Evolutionary conservation across 2,888 invertebrate species (phyloP), one percentile per base, ranked within the genome.

Genomic region (Drosophila paramelanica): DNA sequence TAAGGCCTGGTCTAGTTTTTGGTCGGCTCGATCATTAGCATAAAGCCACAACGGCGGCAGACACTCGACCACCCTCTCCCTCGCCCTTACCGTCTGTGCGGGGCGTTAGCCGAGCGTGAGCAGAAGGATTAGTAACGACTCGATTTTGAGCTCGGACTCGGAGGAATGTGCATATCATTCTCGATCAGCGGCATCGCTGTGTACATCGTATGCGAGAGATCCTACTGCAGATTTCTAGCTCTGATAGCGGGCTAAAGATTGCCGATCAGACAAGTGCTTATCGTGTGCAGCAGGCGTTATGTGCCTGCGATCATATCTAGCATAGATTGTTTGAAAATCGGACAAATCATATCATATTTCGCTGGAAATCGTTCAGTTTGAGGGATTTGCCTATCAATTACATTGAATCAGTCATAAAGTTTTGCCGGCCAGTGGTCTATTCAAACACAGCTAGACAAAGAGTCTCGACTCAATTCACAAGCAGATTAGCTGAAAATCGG

Each of bases 1-100:
- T 66, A 46, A 25, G 51, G 73, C 36, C 67, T 76, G 74, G 71
- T 72, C 87, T 76, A 89, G 79, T 85, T 88, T 88, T 75, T 79
- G 77, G 77, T 39, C 66, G 77, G 68, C 73, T 59, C 85, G 84
- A 89, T 88, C 88, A 90, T 88, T 88, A 90, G 90, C 89, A 83
- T 81, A 89, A 86, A 90, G 88, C 80, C 88, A 81, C 79, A 78
- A 65, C 83, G 81, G 89, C 83, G 89, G 81, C 83, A 79, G 79
- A 79, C 79, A 76, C 65, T 56, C 68, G 33, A 47, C 38, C 78
- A 52, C 46, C 17, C 43, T 4, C 23, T 11, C 6, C 38, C 38
- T 39, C 23, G 3, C 23, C 23, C 23, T 2, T 3, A 23, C 3
- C 41, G 84, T 73, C 85, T 87, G 73, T 47, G 56, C 67, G 27